phyloP scores from a whole-genome alignment of 1,140 invertebrate species.

The Cotesia typhae region DNA sequence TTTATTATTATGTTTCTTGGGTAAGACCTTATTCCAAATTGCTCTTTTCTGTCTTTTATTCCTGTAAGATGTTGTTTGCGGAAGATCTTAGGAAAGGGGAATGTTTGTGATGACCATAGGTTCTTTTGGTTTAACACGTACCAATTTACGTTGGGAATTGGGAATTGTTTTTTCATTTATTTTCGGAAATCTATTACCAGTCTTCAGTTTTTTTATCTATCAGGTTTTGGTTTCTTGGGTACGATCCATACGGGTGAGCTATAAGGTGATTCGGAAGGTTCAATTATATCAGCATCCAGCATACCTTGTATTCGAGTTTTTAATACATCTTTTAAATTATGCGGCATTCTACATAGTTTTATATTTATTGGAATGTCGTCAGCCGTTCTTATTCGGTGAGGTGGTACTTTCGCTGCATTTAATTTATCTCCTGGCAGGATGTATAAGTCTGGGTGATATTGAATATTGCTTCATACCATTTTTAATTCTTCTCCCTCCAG shows the following conservation, averaged over 20 bases:
- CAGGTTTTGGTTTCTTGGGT: background rate
- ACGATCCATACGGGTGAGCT: background rate
- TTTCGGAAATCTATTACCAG: background rate
- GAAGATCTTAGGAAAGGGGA: background rate
- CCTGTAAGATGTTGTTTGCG: too few species aligned
- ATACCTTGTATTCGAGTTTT: background rate
- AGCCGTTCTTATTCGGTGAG: conserved; percentile 21
- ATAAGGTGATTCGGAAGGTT: background rate
- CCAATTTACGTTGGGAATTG: background rate
- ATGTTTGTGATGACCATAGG: background rate
- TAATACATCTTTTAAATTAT: background rate
- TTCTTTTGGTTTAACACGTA: background rate
- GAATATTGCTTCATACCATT: too few species aligned
- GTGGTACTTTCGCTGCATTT: background rate
- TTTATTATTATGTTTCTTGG: too few species aligned
- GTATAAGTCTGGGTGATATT: too few species aligned
- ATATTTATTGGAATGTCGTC: background rate
- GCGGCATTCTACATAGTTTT: conserved; percentile 1
- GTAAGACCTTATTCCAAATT: too few species aligned
- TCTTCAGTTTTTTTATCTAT: background rate
- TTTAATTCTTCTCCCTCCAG: too few species aligned
- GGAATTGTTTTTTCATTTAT: background rate
- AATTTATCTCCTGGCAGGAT: conserved; percentile 17
- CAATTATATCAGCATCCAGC: background rate
- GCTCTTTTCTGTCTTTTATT: too few species aligned